Conservation (phyloP, 1,140 invertebrate species). For the Oscheius sp. region DNA sequence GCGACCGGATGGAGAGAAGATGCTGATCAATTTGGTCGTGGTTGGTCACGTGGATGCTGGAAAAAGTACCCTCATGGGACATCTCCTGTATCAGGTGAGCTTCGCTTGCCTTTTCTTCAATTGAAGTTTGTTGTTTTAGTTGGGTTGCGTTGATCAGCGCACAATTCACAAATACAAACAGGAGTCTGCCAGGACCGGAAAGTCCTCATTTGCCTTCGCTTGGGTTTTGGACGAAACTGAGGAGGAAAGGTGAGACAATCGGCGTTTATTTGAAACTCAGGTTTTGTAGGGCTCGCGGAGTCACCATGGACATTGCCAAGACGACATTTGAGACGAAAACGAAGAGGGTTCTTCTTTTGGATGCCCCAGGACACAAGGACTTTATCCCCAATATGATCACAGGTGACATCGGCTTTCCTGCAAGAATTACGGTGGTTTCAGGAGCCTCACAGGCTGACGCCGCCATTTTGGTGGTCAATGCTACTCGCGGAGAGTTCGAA, state of each 20-base stretch:
- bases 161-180: constrained; percentile 95
- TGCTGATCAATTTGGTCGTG: constrained; percentile 54
- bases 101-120: not conserved
- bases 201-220: constrained; percentile 95
- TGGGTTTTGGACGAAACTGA: constrained; percentile 99
- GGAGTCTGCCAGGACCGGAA: constrained; percentile 93
- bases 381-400: constrained; percentile 99
- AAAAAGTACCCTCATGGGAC: constrained; percentile 95
- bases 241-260: constrained; percentile 74
- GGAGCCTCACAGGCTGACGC: constrained; percentile 95
- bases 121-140: constrained; percentile 50
- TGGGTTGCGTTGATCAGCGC: constrained; percentile 84
- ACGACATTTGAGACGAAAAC: constrained; percentile 86
- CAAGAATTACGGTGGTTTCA: constrained; percentile 39
- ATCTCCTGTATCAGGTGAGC: constrained; percentile 75
- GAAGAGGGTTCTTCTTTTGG: constrained; percentile 80
- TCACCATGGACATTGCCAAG: constrained; percentile 95
- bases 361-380: constrained; percentile 91
- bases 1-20: constrained; percentile 36
- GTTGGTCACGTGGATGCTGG: constrained; percentile 96
- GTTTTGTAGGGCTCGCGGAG: constrained; percentile 71
- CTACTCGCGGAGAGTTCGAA: constrained; percentile 90
- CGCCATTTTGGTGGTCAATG: constrained; percentile 90
- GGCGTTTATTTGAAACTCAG: not conserved
- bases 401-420: constrained; percentile 59